phyloP scores from a whole-genome alignment of 1,140 invertebrate genomes.

The Procambarus clarkii region DNA sequence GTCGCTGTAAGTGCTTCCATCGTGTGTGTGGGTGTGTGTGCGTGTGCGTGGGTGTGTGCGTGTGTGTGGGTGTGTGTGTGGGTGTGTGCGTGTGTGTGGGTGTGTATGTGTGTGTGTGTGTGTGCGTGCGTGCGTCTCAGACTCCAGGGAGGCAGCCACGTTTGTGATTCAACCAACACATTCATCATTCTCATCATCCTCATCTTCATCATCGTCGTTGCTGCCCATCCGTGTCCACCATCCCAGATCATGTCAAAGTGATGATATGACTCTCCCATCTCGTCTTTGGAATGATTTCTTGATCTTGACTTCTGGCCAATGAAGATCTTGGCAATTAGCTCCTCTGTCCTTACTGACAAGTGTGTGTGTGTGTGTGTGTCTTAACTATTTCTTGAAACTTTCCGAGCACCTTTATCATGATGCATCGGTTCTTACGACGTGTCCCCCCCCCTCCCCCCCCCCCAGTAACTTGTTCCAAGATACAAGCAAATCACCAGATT shows the following conservation, averaged over 20 bases:
- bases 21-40: too few relatives aligned
- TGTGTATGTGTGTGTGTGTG: neutral
- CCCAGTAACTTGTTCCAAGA: neutral
- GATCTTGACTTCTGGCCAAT: neutral
- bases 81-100: too few relatives aligned
- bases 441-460: neutral
- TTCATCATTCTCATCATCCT: neutral
- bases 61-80: neutral
- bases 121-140: too few relatives aligned
- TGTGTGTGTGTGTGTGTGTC: too few relatives aligned
- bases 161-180: neutral
- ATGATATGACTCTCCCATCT: neutral
- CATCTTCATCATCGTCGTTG: neutral
- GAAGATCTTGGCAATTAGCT: neutral
- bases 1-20: neutral
- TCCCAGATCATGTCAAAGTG: slow-evolving; percentile 4
- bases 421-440: neutral
- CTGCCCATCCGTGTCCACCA: neutral
- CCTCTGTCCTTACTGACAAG: neutral
- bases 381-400: too few relatives aligned
- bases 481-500: neutral
- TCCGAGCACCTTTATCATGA: neutral
- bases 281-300: neutral
- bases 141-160: neutral
- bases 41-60: neutral